phyloP scores from a whole-genome alignment of 2,797 vertebrate genomes.

The Chloroceryle inda region DNA sequence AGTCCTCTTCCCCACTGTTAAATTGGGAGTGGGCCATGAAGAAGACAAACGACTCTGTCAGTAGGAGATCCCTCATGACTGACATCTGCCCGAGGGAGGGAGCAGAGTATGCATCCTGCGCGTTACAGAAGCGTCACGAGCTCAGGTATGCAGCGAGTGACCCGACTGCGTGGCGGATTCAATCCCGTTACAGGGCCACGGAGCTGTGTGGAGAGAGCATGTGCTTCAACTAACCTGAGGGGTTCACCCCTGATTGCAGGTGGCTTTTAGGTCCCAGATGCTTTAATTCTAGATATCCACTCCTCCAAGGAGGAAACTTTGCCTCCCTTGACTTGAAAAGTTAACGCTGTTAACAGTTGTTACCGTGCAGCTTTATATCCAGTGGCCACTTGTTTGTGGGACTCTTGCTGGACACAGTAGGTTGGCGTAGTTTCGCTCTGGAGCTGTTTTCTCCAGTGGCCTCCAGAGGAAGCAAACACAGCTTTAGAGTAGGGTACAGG shows the following conservation, averaged over 20 bases:
- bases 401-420: not conserved
- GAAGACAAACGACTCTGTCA: slow-evolving; percentile 42
- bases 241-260: not conserved
- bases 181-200: fast-evolving
- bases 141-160: fast-evolving
- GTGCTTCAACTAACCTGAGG: not conserved
- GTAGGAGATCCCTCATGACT: not conserved
- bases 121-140: not conserved
- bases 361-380: not conserved
- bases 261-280: not conserved
- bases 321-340: not conserved
- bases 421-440: not conserved
- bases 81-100: not conserved
- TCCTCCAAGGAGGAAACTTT: not conserved
- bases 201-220: not conserved
- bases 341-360: not conserved
- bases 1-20: not conserved
- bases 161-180: not conserved
- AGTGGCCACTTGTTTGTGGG: not conserved
- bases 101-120: not conserved
- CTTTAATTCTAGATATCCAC: not conserved
- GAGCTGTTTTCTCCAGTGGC: not conserved
- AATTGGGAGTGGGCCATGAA: not conserved
- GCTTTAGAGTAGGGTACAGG: not conserved
- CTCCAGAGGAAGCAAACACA: slow-evolving; percentile 3